Evolutionary conservation across 2,113 vertebrate genomes (phyloP), one percentile per base, ranked within the genome.

Genomic region (Ariopsis seemanni): DNA sequence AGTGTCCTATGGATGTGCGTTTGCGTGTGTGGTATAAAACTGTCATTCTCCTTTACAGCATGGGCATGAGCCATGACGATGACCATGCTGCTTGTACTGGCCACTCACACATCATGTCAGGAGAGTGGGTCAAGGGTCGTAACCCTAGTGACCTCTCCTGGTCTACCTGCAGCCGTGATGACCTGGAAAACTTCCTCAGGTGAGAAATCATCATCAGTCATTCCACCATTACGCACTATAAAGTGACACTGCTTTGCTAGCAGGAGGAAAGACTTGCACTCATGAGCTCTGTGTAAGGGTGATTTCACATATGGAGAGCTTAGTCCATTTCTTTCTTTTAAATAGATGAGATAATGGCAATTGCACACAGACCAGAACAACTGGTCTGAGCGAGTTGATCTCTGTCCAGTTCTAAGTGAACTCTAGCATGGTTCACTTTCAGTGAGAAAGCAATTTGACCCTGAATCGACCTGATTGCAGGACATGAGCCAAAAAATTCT

Each of bases 31-130:
- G 22, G 12, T 91, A 14, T 92, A 1, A 34, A 6, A 1, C 18
- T 7, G 90, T 81, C 67, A 57, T 91, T 71, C 69, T 91, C 34
- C 74, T 81, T 48, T 84, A 69, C 84, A 99, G 98, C 92, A 95
- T 99, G 96, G 98, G 98, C 11, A 99, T 99, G 96, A 99, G 96
- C 91, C 98, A 99, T 0, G 98, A 99, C 0, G 98, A 99, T 0
- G 97, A 99, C 84, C 97, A 99, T 52, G 90, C 95, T 0, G 93
- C 96, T 69, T 99, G 98, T 58, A 95, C 95, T 0, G 96, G 97
- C 30, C 95, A 97, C 88, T 97, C 97, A 57, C 97, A 99, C 91
- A 98, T 99, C 91, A 99, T 99, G 98, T 99, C 98, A 0, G 98
- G 98, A 89, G 98, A 99, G 87, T 99, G 98, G 98, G 96, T 99